Conservation (phyloP, 2,888 invertebrate genomes). For the Fragum fragum region DNA sequence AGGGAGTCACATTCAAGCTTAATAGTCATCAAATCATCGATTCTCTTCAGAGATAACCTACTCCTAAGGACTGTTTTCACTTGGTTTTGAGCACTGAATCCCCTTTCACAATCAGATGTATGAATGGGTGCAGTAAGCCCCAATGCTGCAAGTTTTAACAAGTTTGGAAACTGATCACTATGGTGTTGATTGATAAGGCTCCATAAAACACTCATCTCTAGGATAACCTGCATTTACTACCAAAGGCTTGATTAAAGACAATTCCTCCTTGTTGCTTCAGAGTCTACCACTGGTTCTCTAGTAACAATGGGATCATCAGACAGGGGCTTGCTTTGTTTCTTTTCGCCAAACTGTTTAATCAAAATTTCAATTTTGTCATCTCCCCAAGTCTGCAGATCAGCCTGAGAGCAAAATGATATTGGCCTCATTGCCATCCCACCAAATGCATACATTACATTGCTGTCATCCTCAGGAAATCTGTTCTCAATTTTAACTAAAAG, state of each 20-base stretch:
- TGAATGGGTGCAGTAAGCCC: too few relatives aligned
- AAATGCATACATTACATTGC: conserved; percentile 42
- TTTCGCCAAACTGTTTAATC: conserved; percentile 23
- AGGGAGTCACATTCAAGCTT: conserved; percentile 13
- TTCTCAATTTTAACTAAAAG: conserved; percentile 27
- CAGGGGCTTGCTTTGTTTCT: conserved; percentile 3
- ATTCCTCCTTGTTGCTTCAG: conserved; percentile 37
- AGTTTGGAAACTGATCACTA: too few relatives aligned
- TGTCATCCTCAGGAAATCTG: conserved; percentile 40
- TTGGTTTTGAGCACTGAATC: conserved; percentile 29
- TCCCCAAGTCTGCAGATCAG: conserved; percentile 34
- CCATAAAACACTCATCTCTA: background rate
- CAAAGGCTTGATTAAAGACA: conserved; percentile 25
- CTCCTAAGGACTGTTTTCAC: conserved; percentile 10
- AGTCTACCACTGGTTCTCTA: too few relatives aligned
- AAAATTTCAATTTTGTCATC: conserved; percentile 48
- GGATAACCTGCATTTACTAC: conserved; percentile 34
- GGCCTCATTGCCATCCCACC: conserved; percentile 35
- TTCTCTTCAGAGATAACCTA: too few relatives aligned
- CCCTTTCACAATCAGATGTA: conserved; percentile 17
- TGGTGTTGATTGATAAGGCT: too few relatives aligned
- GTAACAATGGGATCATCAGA: conserved; percentile 19
- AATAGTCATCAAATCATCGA: conserved; percentile 30
- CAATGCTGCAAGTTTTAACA: too few relatives aligned
- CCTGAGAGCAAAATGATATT: conserved; percentile 19